phyloP scores from a whole-genome alignment of 1,140 invertebrate genomes.

The Platorchestia sp. region DNA sequence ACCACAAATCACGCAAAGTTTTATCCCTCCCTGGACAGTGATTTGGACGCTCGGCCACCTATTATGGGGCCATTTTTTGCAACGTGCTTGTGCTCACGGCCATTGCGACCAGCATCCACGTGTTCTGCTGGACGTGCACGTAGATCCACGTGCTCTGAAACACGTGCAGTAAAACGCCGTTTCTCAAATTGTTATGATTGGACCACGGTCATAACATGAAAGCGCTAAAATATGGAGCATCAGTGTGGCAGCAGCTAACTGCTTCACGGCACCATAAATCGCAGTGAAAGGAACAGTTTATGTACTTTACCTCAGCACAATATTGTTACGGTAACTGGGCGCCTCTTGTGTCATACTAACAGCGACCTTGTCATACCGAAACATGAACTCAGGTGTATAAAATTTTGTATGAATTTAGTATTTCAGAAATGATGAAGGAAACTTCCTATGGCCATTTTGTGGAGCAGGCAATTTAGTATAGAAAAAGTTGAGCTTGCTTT shows the following conservation, averaged over 20 bases:
- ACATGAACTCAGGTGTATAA: too few species aligned
- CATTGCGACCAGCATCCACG: not conserved
- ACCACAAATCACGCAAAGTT: conserved; percentile 50
- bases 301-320: not conserved
- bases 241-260: not conserved
- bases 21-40: conserved; percentile 50
- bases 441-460: too few species aligned
- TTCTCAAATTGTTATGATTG: not conserved
- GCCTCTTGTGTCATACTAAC: not conserved
- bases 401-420: too few species aligned
- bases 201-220: not conserved
- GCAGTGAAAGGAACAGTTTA: not conserved
- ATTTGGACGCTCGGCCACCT: conserved; percentile 15
- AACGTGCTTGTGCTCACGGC: conserved; percentile 8
- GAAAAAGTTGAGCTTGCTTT: too few species aligned
- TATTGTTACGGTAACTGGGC: too few species aligned
- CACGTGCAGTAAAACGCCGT: not conserved
- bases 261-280: not conserved
- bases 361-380: too few species aligned
- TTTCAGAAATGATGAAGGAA: too few species aligned
- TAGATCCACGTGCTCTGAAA: not conserved
- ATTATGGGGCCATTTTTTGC: conserved; percentile 46
- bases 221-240: not conserved
- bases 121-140: not conserved
- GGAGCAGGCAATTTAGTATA: too few species aligned